Evolutionary conservation across 2,888 invertebrate genomes (phyloP).

Genomic region (Drosophila buzzatii): DNA sequence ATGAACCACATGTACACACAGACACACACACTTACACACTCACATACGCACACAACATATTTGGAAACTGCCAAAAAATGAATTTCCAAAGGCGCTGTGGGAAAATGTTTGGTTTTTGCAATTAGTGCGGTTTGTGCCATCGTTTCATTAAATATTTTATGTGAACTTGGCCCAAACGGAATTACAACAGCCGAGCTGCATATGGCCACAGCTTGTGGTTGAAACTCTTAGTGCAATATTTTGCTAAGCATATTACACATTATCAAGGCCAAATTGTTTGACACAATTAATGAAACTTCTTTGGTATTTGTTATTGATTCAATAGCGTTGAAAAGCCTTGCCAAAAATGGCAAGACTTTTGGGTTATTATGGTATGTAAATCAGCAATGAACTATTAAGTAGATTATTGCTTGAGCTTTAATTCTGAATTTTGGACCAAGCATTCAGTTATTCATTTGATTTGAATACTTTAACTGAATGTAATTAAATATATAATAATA

Average conservation of each 20-base stretch:
- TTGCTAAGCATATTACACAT: slow-evolving; percentile 7
- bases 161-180: slow-evolving; percentile 23
- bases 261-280: slow-evolving; percentile 11
- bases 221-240: slow-evolving; percentile 33
- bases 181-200: slow-evolving; percentile 25
- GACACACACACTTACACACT: too few species aligned
- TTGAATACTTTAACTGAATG: too few species aligned
- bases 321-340: background rate
- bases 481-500: too few species aligned
- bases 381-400: background rate
- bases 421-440: too few species aligned
- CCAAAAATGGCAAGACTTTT: background rate
- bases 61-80: slow-evolving; percentile 41
- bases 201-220: slow-evolving; percentile 43
- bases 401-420: background rate
- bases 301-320: background rate
- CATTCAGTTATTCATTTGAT: too few species aligned
- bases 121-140: slow-evolving; percentile 58
- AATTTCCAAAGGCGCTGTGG: slow-evolving; percentile 42
- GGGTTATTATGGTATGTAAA: too few species aligned
- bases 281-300: slow-evolving; percentile 1
- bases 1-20: slow-evolving; percentile 1
- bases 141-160: slow-evolving; percentile 50
- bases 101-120: slow-evolving; percentile 57
- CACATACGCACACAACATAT: slow-evolving; percentile 21